Base-by-base conservation (phyloP, 2,888 invertebrate genomes). In the Sinopyrophorus schimmeli region DNA sequence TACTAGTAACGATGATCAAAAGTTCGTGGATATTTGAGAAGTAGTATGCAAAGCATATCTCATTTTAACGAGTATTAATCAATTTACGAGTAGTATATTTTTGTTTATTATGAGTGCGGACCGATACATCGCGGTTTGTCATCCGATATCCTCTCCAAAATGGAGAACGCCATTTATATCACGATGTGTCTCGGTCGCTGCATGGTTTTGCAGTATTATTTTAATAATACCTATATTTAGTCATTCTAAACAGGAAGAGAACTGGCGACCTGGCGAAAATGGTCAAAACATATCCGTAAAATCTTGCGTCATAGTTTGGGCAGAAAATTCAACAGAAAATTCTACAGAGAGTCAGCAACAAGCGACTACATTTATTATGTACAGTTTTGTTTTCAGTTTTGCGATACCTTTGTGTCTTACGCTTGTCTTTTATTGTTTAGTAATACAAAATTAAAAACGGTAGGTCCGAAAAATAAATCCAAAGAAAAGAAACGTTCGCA, bases 91-190 rank as follows among this genome's bases (percentile, higher is more conserved):
- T 69, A 91, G 91, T 55, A 89, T 94, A 60, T 89, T 94, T 65
- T 77, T 94, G 49, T 87, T 92, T 65, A 92, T 94, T 60, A 93
- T 94, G 93, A 90, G 90, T 58, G 93, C 92, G 1, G 94, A 94
- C 73, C 80, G 94, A 7, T 94, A 93, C 71, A 49, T 94, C 28
- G 94, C 94, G 0, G 93, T 95, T 1, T 95, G 94, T 62, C 94
- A 93, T 76, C 93, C 94, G 0, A 93, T 94, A 59, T 86, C 87
- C 0, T 89, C 93, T 9, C 89, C 91, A 0, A 84, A 87, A 58
- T 82, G 89, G 71, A 81, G 94, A 11, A 93, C 93, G 0, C 91
- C 93, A 0, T 80, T 89, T 60, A 91, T 93, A 31, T 92, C 93
- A 0, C 82, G 84, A 58, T 75, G 90, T n/a, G 92, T 94, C 0